phyloP scores from a whole-genome alignment of 2,797 vertebrate genomes.

The Spondyliosoma cantharus region DNA sequence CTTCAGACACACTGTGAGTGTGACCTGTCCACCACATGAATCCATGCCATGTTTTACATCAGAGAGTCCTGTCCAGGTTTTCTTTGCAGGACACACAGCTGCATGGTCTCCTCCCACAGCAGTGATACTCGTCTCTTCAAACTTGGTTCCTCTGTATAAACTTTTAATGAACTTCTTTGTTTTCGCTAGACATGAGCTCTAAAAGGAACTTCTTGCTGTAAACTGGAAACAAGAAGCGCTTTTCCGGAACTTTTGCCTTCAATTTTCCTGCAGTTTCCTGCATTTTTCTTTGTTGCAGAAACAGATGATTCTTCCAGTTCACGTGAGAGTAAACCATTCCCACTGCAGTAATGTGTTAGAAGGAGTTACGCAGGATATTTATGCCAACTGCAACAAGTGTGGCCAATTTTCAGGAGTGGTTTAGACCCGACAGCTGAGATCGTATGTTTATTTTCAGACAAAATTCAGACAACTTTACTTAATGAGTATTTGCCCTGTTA shows the following conservation, averaged over 20 bases:
- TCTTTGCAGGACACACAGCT: slow-evolving; percentile 39
- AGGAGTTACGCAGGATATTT: background rate
- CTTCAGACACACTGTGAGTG: background rate
- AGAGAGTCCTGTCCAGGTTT: slow-evolving; percentile 50
- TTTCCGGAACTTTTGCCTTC: slow-evolving; percentile 32
- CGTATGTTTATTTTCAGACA: background rate
- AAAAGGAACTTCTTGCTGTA: background rate
- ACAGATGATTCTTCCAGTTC: slow-evolving; percentile 61
- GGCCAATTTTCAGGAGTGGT: background rate
- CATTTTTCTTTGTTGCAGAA: slow-evolving; percentile 58
- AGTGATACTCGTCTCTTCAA: background rate
- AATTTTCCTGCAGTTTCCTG: slow-evolving; percentile 17
- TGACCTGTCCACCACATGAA: background rate
- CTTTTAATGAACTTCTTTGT: background rate
- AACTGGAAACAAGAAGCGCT: slow-evolving; percentile 24
- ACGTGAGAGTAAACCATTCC: slow-evolving; percentile 54
- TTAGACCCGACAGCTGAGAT: background rate
- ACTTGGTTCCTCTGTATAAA: slow-evolving; percentile 30
- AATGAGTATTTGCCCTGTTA: background rate
- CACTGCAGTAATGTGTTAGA: slow-evolving; percentile 3
- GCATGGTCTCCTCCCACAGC: slow-evolving; percentile 29
- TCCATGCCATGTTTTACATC: slow-evolving; percentile 68
- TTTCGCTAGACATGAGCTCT: background rate
- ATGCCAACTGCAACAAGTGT: background rate
- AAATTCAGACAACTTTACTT: background rate